Base-by-base conservation (phyloP, 2,113 vertebrate species). In the Xenus cinereus region DNA sequence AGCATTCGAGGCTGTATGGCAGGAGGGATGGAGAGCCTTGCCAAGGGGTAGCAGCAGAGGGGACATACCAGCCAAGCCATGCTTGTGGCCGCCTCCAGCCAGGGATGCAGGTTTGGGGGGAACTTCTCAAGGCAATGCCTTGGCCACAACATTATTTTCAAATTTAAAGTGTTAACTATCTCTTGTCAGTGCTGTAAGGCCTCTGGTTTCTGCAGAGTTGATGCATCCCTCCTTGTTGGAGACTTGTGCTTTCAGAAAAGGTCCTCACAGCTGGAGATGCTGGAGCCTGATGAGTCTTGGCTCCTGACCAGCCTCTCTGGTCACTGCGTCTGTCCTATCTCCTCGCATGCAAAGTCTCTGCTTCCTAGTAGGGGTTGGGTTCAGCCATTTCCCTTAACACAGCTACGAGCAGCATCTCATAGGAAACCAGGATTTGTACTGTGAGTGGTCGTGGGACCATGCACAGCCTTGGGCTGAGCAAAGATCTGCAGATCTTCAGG, bases 221-320 rank as follows among this genome's bases (percentile, higher is more conserved):
- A 2, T 5, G 5, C 18, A 33, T 14, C 11, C 27, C 21, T 84
- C 83, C 12, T 24, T 1, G 0, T 3, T 37, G 54, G 56, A 75
- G 27, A 32, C 17, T 68, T 0, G 0, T 35, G 16, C 54, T 50
- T 39, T n/a, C 56, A 21, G 76, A 12, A 51, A 81, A 73, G 43
- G 20, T 32, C 50, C n/a, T 69, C 4, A 2, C 56, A 59, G 67
- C 32, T 27, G 60, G 50, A 76, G 35, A 1, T 17, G 15, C 14
- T 15, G 56, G 64, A 62, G 32, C 10, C 19, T 14, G 32, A 27
- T 16, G 37, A 66, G 45, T 8, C 13, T 35, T 50, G 68, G 39
- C 62, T 75, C 59, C 41, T 7, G 14, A 37, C 9, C 68, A 76
- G 22, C 41, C 51, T 14, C 37, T 33, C 63, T 17, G n/a, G 19